phyloP scores from a whole-genome alignment of 1,140 invertebrate genomes.

The Dryas iulia region DNA sequence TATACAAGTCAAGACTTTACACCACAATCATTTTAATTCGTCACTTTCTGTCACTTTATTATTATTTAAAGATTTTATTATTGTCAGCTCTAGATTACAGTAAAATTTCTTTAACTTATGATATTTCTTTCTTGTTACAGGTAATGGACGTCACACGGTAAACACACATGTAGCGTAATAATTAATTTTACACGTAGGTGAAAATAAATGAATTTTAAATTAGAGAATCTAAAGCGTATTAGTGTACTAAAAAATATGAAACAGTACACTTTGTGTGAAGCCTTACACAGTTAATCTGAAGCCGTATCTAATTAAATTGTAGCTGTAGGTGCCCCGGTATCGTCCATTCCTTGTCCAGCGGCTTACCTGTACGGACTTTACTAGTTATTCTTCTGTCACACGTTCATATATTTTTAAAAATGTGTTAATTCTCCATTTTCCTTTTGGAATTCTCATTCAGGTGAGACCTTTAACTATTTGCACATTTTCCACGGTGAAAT shows the following conservation, averaged over 20 bases:
- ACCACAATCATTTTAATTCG: constrained; percentile 75
- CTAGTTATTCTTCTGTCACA: constrained; percentile 6
- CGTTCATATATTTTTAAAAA: constrained; percentile 7
- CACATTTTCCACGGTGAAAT: neutral
- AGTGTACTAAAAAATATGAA: constrained; percentile 53
- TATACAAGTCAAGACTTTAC: constrained; percentile 73
- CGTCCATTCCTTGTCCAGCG: constrained; percentile 53
- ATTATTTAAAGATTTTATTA: constrained; percentile 65
- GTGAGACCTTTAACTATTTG: constrained; percentile 11
- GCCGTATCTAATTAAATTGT: constrained; percentile 80
- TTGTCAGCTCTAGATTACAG: constrained; percentile 61
- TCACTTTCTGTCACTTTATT: constrained; percentile 68
- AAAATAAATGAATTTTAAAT: neutral
- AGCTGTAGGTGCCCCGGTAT: constrained; percentile 53
- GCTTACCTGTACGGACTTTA: constrained; percentile 48
- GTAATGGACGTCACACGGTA: constrained; percentile 34
- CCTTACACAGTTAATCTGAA: constrained; percentile 74
- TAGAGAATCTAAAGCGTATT: neutral
- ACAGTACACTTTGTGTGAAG: constrained; percentile 71
- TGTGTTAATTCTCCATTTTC: constrained; percentile 24
- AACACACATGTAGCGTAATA: neutral
- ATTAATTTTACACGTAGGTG: neutral
- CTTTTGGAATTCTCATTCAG: constrained; percentile 23
- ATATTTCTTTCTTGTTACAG: constrained; percentile 67
- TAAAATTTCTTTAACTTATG: constrained; percentile 57